These are phyloP conservation scores for Eriocheir sinensis DNA, from an alignment of 1,140 invertebrate species.

Conservation along the genomic window DNA sequence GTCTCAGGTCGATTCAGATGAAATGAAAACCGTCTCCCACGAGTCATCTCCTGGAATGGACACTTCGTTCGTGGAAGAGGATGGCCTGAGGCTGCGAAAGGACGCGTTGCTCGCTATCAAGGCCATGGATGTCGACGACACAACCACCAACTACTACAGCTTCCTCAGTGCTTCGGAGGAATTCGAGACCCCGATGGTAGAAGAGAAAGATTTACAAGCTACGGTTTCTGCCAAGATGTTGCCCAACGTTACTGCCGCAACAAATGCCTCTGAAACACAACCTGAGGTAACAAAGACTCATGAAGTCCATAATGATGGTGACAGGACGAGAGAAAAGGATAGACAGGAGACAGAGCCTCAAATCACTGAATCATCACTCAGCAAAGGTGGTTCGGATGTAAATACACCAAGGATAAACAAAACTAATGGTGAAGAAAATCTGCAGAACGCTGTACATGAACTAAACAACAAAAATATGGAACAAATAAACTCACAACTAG, in stretches of 20 bases:
- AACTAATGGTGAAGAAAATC: not conserved
- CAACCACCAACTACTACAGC: conserved; percentile 61
- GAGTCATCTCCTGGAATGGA: conserved; percentile 55
- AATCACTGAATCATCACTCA: not conserved
- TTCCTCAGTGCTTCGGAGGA: conserved; percentile 58
- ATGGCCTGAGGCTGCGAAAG: conserved; percentile 47
- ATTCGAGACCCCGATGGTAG: conserved; percentile 9
- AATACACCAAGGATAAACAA: not conserved
- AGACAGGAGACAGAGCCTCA: not conserved
- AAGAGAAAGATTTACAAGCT: not conserved
- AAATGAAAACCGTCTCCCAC: conserved; percentile 57
- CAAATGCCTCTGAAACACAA: not conserved
- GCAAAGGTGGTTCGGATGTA: not conserved
- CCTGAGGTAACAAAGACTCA: not conserved
- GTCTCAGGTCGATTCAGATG: conserved; percentile 62
- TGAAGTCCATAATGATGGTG: not conserved
- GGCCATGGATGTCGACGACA: conserved; percentile 59
- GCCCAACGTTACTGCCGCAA: not conserved
- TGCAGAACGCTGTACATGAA: not conserved
- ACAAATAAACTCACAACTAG: not conserved
- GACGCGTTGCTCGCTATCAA: conserved; percentile 67
- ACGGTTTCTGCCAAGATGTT: not conserved
- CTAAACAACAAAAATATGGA: conserved; percentile 33
- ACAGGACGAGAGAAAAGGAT: not conserved
- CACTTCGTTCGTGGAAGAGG: conserved; percentile 67